phyloP scores from a whole-genome alignment of 2,797 vertebrate species.

The Melanotaenia maccullochi region DNA sequence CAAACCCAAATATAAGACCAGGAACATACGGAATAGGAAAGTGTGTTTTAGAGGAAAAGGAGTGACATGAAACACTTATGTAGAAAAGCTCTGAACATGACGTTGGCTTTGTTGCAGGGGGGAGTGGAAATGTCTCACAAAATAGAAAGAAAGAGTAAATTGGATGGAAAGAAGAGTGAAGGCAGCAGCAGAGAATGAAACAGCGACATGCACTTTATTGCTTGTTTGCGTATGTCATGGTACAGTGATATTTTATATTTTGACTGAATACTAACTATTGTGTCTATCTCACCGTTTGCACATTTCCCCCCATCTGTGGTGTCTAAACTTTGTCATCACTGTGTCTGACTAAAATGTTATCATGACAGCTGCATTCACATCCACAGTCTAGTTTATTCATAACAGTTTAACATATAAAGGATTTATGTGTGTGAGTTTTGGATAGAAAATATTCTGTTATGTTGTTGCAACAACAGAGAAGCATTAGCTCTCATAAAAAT shows the following conservation, averaged over 20 bases:
- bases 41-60: conserved; percentile 73
- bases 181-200: conserved; percentile 55
- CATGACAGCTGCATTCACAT: conserved; percentile 4
- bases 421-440: background rate
- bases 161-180: conserved; percentile 67
- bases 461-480: background rate
- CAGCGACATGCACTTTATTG: conserved; percentile 48
- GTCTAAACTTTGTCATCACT: conserved; percentile 44
- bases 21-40: conserved; percentile 72
- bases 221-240: conserved; percentile 54
- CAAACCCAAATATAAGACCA: conserved; percentile 79
- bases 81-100: conserved; percentile 79
- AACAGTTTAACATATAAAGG: background rate
- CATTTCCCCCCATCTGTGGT: background rate
- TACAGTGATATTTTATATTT: conserved; percentile 51
- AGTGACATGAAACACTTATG: conserved; percentile 80
- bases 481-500: background rate
- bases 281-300: conserved; percentile 47
- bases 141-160: conserved; percentile 68
- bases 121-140: conserved; percentile 56
- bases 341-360: conserved; percentile 13
- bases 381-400: background rate
- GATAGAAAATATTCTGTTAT: background rate
- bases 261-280: conserved; percentile 40
- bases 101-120: conserved; percentile 68